Conservation (phyloP, 2,888 invertebrate species). For the Latheticus oryzae region DNA sequence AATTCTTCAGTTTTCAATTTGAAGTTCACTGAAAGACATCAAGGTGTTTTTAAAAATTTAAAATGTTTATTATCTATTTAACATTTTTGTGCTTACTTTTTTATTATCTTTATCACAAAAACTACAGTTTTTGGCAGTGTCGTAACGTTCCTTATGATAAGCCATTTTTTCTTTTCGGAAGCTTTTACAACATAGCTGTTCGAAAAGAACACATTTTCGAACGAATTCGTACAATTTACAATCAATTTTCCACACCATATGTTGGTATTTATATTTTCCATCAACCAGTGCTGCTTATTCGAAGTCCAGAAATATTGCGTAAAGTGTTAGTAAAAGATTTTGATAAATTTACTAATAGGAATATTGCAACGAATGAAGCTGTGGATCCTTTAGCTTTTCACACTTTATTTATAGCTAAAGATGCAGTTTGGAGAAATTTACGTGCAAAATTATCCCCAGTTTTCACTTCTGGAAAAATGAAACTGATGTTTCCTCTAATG, state of each 20-base stretch:
- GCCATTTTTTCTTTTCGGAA: conserved; percentile 31
- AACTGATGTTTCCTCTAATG: conserved; percentile 66
- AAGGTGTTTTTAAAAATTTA: too few relatives aligned
- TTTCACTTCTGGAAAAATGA: conserved; percentile 69
- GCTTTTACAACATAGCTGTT: conserved; percentile 15
- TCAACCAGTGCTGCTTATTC: conserved; percentile 64
- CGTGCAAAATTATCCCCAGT: conserved; percentile 68
- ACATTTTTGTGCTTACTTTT: conserved; percentile 7
- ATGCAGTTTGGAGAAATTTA: conserved; percentile 67
- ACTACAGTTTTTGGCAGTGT: conserved; percentile 27
- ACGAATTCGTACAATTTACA: conserved; percentile 43
- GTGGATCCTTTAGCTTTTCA: conserved; percentile 63
- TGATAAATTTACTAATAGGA: conserved; percentile 65
- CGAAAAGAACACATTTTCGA: conserved; percentile 24
- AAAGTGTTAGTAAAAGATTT: conserved; percentile 65
- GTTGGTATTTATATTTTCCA: conserved; percentile 66
- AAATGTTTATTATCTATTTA: conserved; percentile 9
- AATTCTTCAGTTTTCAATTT: too few relatives aligned
- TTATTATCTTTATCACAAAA: conserved; percentile 31
- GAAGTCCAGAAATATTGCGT: conserved; percentile 65
- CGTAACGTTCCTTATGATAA: conserved; percentile 20
- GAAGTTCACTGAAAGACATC: too few relatives aligned
- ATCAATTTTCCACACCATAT: conserved; percentile 51
- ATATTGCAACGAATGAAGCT: conserved; percentile 62
- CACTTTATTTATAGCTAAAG: conserved; percentile 63